Evolutionary conservation across 2,888 invertebrate genomes (phyloP).

Genomic region (Aelia acuminata): DNA sequence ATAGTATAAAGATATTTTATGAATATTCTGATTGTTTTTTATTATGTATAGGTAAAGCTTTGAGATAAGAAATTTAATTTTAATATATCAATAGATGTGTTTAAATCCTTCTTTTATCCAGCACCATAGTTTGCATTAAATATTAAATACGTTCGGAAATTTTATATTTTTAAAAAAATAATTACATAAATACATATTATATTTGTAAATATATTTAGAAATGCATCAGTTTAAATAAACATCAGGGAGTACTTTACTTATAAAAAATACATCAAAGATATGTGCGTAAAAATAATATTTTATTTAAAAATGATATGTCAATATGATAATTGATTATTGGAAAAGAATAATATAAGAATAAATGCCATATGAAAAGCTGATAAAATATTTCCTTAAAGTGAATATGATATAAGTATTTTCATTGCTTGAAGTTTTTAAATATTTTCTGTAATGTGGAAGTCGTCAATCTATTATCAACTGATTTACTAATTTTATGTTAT

Average conservation of each 20-base stretch:
- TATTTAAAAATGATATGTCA: slow-evolving; percentile 24
- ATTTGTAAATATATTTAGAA: slow-evolving; percentile 34
- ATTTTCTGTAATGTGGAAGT: too few relatives aligned
- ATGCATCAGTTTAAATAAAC: slow-evolving; percentile 43
- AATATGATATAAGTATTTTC: background rate
- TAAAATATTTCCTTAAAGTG: background rate
- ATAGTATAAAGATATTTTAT: background rate
- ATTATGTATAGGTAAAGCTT: background rate
- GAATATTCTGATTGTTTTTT: background rate
- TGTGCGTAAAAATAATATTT: slow-evolving; percentile 36
- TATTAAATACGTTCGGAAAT: background rate
- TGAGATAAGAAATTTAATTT: background rate
- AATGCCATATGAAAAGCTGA: background rate
- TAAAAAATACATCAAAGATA: slow-evolving; percentile 6
- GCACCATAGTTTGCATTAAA: slow-evolving; percentile 15
- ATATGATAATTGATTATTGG: slow-evolving; percentile 42
- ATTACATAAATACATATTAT: slow-evolving; percentile 23
- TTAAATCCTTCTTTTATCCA: background rate
- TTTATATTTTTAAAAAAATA: slow-evolving; percentile 37
- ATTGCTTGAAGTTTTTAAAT: too few relatives aligned
- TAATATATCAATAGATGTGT: background rate
- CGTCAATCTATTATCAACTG: too few relatives aligned
- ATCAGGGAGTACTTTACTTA: background rate
- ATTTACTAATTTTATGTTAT: too few relatives aligned
- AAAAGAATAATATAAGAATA: slow-evolving; percentile 30